Evolutionary conservation across 2,797 vertebrate genomes (phyloP), one percentile per base, ranked within the genome.

Genomic region (Pangasius krempfi): DNA sequence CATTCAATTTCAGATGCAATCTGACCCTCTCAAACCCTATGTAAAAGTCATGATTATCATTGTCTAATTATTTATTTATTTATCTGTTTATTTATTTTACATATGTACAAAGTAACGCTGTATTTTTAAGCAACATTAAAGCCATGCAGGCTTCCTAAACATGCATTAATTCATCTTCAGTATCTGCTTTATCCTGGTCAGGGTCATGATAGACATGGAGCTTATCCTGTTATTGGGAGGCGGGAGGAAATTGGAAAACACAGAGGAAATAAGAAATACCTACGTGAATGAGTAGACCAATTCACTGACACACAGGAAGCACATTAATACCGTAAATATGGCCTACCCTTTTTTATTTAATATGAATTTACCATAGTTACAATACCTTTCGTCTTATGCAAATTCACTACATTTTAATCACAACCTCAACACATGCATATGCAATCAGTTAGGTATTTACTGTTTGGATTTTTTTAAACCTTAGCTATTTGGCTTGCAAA

Each of bases 91-190:
- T 37, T 37, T 37, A 37, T 27, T 13, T 3, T n/a, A 44, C 70
- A 44, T 44, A 22, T 50, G 9, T 50, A 47, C 25, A 56, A 54
- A 33, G 4, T 56, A 33, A 56, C 56, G n/a, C 22, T 37, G 75
- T 22, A 37, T 40, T 81, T 81, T 27, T 62, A 64, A 27, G 2
- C 22, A 80, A 33, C 8, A 56, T 20, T 14, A 44, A 81, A 37
- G 13, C 9, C n/a, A 37, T 37, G 50, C 9, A 33, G 52, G 9
- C 78, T 12, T 25, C 10, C 10, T 82, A 40, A 82, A 62, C 33
- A 82, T 60, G 40, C 5, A 40, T 37, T 44, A 37, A 62, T 82
- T 82, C 58, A 82, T 82, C 25, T 82, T 62, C 37, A 83, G 6
- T 64, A 64, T 47, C 2, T 27, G 5, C 25, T 62, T 62, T 84